A percentile compares a stretch with the other conserved stretches of the same genome.
phyloP scores from a whole-genome alignment of 2,113 vertebrate genomes.

The Tragelaphus imberbis region DNA sequence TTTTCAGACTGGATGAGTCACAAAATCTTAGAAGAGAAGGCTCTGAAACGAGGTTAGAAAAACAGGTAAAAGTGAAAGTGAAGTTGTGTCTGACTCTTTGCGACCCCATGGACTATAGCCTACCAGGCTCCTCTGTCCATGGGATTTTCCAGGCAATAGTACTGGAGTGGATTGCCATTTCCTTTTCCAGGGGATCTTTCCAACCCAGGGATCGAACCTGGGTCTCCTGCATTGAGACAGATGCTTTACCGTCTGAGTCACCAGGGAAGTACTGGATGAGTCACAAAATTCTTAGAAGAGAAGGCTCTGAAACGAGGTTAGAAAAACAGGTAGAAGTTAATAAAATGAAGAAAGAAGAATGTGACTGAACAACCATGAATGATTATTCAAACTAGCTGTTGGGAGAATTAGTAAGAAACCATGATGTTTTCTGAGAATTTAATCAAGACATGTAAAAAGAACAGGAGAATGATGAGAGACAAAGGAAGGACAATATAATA shows the following conservation, averaged over 20 bases:
- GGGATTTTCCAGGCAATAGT: no score
- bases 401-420: background rate
- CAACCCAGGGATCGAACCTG: no score
- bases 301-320: background rate
- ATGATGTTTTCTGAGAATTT: background rate
- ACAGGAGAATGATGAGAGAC: background rate
- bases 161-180: no score
- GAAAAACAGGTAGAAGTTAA: background rate
- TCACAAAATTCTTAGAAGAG: background rate
- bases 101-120: no score
- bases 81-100: rapidly evolving
- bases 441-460: background rate
- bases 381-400: background rate
- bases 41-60: background rate
- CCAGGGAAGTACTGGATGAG: no score
- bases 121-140: no score
- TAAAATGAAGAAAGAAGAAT: background rate
- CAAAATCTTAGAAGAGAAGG: background rate
- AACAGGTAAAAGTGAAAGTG: background rate
- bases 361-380: background rate
- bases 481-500: background rate
- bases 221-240: no score
- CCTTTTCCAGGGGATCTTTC: no score
- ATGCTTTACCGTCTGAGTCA: no score
- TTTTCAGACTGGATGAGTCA: background rate